Conservation (phyloP, 2,113 vertebrate genomes). For the Gymnarchus niloticus region DNA sequence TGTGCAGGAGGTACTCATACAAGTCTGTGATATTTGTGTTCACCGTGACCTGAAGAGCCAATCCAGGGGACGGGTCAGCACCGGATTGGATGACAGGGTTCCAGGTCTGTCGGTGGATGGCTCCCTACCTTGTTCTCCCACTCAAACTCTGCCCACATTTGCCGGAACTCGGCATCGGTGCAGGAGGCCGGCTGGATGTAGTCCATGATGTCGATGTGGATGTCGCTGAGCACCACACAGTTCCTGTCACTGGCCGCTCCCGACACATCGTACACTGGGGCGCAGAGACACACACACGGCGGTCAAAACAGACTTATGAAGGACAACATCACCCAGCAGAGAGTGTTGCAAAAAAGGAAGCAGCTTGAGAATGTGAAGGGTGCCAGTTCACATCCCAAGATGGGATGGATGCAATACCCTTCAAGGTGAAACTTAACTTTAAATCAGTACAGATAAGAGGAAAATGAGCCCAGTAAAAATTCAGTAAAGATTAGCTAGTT, state of each 20-base stretch:
- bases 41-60: constrained; percentile 79
- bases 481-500: not conserved
- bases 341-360: not conserved
- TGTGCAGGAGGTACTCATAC: constrained; percentile 92
- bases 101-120: not conserved
- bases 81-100: not conserved
- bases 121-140: constrained; percentile 94
- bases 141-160: constrained; percentile 99
- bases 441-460: not conserved
- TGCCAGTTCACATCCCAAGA: not conserved
- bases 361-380: not conserved
- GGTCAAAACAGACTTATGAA: no score
- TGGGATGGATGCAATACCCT: no score
- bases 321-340: no score
- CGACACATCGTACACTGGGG: constrained; percentile 91
- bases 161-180: constrained; percentile 93
- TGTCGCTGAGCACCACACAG: constrained; percentile 96
- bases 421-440: no score
- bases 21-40: constrained; percentile 94
- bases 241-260: constrained; percentile 96
- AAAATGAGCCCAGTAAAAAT: not conserved
- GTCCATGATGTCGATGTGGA: constrained; percentile 99
- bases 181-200: constrained; percentile 96
- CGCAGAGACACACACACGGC: not conserved
- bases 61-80: not conserved